A percentile compares a stretch with the other conserved stretches of the same genome.
These are phyloP conservation scores for Peromyscus leucopus DNA, from an alignment of 2,113 vertebrate genomes.

Conservation along the genomic window DNA sequence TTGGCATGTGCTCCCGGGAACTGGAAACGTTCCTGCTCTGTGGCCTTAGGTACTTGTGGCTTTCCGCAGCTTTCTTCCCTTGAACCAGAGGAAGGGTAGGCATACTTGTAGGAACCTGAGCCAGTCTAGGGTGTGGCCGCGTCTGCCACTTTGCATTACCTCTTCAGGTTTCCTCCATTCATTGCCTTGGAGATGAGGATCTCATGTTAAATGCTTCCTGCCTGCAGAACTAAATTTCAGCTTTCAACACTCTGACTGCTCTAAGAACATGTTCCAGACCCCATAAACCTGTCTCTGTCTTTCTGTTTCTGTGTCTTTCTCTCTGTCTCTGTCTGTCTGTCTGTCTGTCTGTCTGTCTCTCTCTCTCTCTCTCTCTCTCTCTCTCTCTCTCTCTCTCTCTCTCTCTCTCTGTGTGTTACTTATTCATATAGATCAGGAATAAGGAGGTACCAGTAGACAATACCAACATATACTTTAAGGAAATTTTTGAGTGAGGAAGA, in stretches of 20 bases:
- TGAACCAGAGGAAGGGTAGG: not conserved
- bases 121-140: conserved; percentile 76
- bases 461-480: not conserved
- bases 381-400: too few relatives aligned
- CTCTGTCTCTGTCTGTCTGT: not conserved
- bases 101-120: not conserved
- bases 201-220: not conserved
- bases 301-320: rapidly evolving
- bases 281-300: not conserved
- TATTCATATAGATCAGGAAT: not conserved
- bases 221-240: not conserved
- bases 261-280: not conserved
- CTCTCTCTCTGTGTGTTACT: not conserved
- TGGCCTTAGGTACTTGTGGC: not conserved
- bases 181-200: not conserved
- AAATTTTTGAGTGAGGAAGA: not conserved
- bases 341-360: too few relatives aligned
- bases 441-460: not conserved
- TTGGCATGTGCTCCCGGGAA: not conserved
- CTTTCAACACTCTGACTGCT: not conserved
- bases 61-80: not conserved
- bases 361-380: rapidly evolving
- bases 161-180: conserved; percentile 13
- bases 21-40: conserved; percentile 25
- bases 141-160: conserved; percentile 40